Percentiles rank a stretch among this genome's conserved stretches.
phyloP scores from a whole-genome alignment of 2,888 invertebrate genomes.

The Apamea sordens region DNA sequence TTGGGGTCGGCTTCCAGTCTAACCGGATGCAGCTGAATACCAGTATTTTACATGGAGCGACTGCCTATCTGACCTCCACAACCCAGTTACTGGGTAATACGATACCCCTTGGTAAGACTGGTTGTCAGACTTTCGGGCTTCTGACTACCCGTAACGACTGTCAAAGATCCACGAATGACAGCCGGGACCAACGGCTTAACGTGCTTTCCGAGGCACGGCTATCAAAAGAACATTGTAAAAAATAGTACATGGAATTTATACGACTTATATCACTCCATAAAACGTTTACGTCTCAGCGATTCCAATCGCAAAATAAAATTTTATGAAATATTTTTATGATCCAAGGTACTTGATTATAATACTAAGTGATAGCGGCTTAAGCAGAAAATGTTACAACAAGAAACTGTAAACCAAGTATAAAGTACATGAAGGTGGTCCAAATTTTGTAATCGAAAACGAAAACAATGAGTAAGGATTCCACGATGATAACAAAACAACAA shows the following conservation, averaged over 20 bases:
- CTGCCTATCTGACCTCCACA: too few relatives aligned
- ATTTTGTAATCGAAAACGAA: conserved; percentile 21
- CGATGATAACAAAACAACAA: conserved; percentile 46
- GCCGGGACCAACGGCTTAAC: too few relatives aligned
- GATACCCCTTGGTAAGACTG: too few relatives aligned
- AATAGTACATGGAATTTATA: conserved; percentile 58
- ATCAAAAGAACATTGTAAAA: conserved; percentile 42
- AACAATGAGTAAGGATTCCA: conserved; percentile 48
- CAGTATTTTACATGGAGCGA: too few relatives aligned
- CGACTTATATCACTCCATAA: conserved; percentile 65
- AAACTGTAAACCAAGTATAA: background rate
- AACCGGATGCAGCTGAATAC: too few relatives aligned
- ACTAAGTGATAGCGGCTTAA: conserved; percentile 3
- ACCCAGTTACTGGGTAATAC: too few relatives aligned
- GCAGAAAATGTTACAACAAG: conserved; percentile 11
- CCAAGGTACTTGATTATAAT: conserved; percentile 24
- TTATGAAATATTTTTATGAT: conserved; percentile 63
- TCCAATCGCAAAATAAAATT: conserved; percentile 68
- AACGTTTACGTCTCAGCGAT: conserved; percentile 63
- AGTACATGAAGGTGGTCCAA: background rate
- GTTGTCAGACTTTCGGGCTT: too few relatives aligned
- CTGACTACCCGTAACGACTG: too few relatives aligned
- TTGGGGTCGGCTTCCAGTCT: too few relatives aligned
- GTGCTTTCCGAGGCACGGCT: too few relatives aligned
- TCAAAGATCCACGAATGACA: too few relatives aligned